These are phyloP conservation scores for Orchestes rusci DNA, from an alignment of 2,888 invertebrate genomes.

Conservation along the genomic window DNA sequence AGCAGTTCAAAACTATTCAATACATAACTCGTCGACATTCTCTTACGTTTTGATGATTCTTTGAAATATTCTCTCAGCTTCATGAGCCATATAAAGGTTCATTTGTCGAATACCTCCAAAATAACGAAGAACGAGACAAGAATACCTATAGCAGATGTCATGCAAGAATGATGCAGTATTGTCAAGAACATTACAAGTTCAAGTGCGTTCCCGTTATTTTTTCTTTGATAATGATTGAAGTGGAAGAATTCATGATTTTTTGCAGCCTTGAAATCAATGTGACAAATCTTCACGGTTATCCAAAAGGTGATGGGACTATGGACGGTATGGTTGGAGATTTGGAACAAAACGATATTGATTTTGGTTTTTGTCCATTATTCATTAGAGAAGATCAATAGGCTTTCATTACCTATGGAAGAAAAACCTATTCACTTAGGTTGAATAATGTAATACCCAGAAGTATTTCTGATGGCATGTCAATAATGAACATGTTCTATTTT, in stretches of 20 bases:
- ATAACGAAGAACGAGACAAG: constrained; percentile 19
- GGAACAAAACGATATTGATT: constrained; percentile 32
- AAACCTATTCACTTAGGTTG: neutral
- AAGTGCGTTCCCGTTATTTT: too few species aligned
- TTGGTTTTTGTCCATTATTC: constrained; percentile 35
- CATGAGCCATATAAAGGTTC: neutral
- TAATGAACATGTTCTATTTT: too few species aligned
- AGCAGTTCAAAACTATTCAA: too few species aligned
- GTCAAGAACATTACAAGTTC: constrained; percentile 34
- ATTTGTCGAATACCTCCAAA: neutral
- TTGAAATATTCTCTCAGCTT: too few species aligned
- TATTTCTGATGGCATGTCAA: too few species aligned
- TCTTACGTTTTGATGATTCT: too few species aligned
- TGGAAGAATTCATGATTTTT: too few species aligned
- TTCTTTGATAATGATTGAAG: too few species aligned
- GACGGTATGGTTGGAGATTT: constrained; percentile 36
- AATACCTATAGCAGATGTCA: constrained; percentile 37
- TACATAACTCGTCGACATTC: too few species aligned
- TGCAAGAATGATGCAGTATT: constrained; percentile 27
- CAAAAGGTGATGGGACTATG: constrained; percentile 31
- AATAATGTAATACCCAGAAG: too few species aligned
- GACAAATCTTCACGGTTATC: constrained; percentile 35
- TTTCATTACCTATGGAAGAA: neutral
- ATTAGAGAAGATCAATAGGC: neutral
- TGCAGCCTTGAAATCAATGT: constrained; percentile 6